Percentiles rank a stretch among this genome's conserved stretches.
Evolutionary conservation across 2,888 invertebrate species (phyloP).

Genomic region (Drosophila rellima): DNA sequence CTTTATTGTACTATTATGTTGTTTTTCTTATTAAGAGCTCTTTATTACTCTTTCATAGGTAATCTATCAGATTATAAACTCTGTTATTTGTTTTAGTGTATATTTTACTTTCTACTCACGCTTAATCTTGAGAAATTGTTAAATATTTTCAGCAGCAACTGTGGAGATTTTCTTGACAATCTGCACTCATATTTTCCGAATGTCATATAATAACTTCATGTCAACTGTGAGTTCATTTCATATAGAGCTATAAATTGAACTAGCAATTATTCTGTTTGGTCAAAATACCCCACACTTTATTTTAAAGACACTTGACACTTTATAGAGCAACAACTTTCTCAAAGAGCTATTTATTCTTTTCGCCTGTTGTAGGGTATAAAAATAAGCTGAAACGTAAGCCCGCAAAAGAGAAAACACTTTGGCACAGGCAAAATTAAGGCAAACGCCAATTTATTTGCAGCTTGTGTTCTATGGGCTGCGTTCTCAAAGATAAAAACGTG

Average conservation of each 20-base stretch:
- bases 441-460: slow-evolving; percentile 55
- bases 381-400: not conserved
- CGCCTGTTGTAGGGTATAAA: slow-evolving; percentile 12
- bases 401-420: slow-evolving; percentile 25
- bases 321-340: not conserved
- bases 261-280: not conserved
- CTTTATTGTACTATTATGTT: too few relatives aligned
- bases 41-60: too few relatives aligned
- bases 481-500: slow-evolving; percentile 74
- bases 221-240: too few relatives aligned
- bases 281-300: not conserved
- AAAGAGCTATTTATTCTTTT: not conserved
- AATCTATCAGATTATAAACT: too few relatives aligned
- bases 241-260: too few relatives aligned
- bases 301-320: not conserved
- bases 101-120: too few relatives aligned
- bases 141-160: not conserved
- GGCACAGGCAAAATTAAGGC: slow-evolving; percentile 45
- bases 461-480: slow-evolving; percentile 40
- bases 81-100: too few relatives aligned
- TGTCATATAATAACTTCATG: too few relatives aligned
- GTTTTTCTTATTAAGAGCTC: too few relatives aligned
- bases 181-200: too few relatives aligned
- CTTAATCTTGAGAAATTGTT: too few relatives aligned
- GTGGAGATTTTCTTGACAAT: too few relatives aligned